Evolutionary conservation across 2,888 invertebrate genomes (phyloP), one percentile per base, ranked within the genome.

Genomic region (Drosophila setosimentum): DNA sequence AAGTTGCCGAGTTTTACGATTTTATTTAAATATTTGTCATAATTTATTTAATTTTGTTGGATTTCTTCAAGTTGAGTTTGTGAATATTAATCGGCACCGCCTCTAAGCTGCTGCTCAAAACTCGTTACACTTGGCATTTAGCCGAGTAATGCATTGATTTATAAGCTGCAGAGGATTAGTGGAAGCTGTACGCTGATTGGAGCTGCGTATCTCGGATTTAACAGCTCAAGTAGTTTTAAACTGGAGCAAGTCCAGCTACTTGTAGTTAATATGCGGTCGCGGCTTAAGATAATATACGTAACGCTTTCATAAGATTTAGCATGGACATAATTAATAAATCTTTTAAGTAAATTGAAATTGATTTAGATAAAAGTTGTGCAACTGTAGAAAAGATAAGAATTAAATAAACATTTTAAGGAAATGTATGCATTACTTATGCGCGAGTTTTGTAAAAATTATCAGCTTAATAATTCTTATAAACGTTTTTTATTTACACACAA

Each of bases 41-140:
- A 88, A 88, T 80, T 83, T 83, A 83, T 80, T 58, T 80, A 71
- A 77, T 77, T 86, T 88, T 80, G 80, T 83, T 0, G 86, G 74
- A 68, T 80, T 68, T 83, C 75, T 80, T 86, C 73, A 68, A 71
- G 77, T 70, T 63, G 59, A 27, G 35, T 71, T 75, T 68, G 70
- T 61, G 71, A 30, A 21, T n/a, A 45, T 57, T 51, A 45, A 45
- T 45, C 45, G 45, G 45, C 45, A 16, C 45, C 45, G 45, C 45
- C 45, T 45, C 51, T 71, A 53, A 72, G 67, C 48, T 40, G 68
- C 45, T 8, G 29, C 40, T 13, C 29, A 30, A 50, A 76, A 80
- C 68, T 66, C 60, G 83, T 84, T 84, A 54, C 54, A 10, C 55
- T 30, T 61, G 70, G 65, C 65, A 77, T 71, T 76, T 76, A n/a